phyloP scores from a whole-genome alignment of 1,140 invertebrate genomes.

The Euura lappo region DNA sequence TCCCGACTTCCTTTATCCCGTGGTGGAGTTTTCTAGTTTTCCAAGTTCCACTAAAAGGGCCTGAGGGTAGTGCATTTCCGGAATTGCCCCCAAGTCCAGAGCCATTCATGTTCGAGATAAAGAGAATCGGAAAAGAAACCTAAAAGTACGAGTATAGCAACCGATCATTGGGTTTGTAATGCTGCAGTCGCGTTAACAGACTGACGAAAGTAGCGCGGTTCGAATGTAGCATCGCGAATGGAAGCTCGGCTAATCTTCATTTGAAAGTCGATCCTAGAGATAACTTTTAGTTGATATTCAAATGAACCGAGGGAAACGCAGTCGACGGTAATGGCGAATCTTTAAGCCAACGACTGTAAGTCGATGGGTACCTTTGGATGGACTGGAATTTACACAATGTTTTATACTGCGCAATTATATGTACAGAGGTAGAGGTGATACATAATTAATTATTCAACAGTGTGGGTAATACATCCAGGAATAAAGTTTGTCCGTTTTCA shows the following conservation, averaged over 20 bases:
- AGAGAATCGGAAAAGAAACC: neutral
- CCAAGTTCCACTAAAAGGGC: neutral
- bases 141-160: neutral
- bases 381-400: no score
- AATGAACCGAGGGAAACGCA: neutral
- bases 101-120: neutral
- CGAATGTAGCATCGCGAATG: neutral
- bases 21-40: no score
- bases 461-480: no score
- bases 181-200: neutral
- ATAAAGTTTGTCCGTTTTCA: no score
- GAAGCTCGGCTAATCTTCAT: neutral
- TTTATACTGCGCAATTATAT: no score
- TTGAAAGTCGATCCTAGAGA: neutral
- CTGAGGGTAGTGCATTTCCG: neutral
- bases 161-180: neutral
- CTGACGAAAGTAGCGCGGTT: neutral
- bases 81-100: neutral
- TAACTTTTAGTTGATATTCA: slow-evolving; percentile 7
- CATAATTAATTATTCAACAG: no score
- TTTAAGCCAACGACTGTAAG: neutral
- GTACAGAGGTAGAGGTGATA: no score
- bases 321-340: neutral
- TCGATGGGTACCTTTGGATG: no score
- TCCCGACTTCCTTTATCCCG: no score